Base-by-base conservation (phyloP, 1,140 invertebrate species). In the Leptopilina boulardi region DNA sequence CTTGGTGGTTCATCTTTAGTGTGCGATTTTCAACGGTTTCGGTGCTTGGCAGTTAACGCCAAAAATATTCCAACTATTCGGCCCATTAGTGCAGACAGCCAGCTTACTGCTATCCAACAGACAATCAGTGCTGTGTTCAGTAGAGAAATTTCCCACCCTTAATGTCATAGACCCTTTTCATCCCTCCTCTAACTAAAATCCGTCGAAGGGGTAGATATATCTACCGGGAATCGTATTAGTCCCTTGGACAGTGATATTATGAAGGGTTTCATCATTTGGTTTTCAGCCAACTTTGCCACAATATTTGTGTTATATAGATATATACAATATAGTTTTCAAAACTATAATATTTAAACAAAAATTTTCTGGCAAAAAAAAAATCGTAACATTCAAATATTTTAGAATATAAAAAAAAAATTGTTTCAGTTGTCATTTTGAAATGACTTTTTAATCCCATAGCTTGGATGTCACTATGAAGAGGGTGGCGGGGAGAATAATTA, bases 21-120 rank as follows among this genome's bases (percentile, higher is more conserved):
- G 73, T 38, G 73, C 26, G 54, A 74, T 74, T 54, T 26, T 38
- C 47, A 59, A 74, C 47, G 30, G n/a, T 74, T 74, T 56, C 26
- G n/a, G n/a, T 21, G 47, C 73, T 30, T 76, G 73, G 77, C 74
- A 70, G 15, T 77, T 73, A 59, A 77, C 73, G 78, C 83, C 84
- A 87, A 87, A 88, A 89, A 88, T 87, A 89, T 89, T 80, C 77
- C 83, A 89, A 88, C 88, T 89, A 89, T 89, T 88, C 75, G 78
- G 72, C 56, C 71, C 82, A 89, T 89, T 88, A 88, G 77, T 74
- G 78, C 13, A 54, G 74, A 70, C 74, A 80, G 76, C 70, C 77
- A 51, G 70, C 70, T 59, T 54, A 76, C 71, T 76, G 77, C 81
- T 74, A 70, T 66, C 70, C 76, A 47, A 77, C 79, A 82, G 81